Base-by-base conservation (phyloP, 2,113 vertebrate species). In the Semicossyphus pulcher region DNA sequence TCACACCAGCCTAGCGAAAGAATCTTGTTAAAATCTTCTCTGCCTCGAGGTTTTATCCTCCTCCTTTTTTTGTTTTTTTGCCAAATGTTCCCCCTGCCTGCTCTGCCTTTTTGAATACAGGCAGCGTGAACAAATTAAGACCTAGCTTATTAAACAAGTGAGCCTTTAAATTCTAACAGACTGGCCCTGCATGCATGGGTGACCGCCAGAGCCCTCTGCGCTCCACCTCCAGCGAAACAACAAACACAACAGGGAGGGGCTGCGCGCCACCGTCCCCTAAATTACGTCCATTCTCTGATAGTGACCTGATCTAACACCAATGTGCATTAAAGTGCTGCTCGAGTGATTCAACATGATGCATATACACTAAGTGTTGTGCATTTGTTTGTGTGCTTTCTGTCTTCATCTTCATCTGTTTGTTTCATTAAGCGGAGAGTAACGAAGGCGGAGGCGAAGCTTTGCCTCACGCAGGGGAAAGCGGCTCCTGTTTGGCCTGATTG, bases 111-210 rank as follows among this genome's bases (percentile, higher is more conserved):
- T 14, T 34, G 29, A 74, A 57, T 23, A 32, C 15, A 18, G 37
- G 45, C 80, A 42, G 32, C 10, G 25, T 56, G 66, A 72, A 45
- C 63, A 66, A 73, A 89, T 84, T 68, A 75, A 64, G 78, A 49
- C 32, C 49, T 8, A 60, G 82, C 78, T 86, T 87, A 90, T 89
- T 88, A 89, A 85, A 74, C 63, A 75, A 83, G 81, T 68, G 72
- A 88, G 82, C 74, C 76, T 84, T 85, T 79, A 89, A 88, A 91
- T 88, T 76, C 66, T 75, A 90, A 68, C 88, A 90, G 88, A 90
- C 83, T 67, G 87, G 73, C 66, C 63, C 60, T 49, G 76, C 88
- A 90, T 56, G 85, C 86, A 83, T 85, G 87, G 84, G 7, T 87
- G 87, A 61, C 56, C 36, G 32, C 44, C 74, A 14, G 65, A 61